phyloP scores from a whole-genome alignment of 1,140 invertebrate species.

The Charaxes varanes region DNA sequence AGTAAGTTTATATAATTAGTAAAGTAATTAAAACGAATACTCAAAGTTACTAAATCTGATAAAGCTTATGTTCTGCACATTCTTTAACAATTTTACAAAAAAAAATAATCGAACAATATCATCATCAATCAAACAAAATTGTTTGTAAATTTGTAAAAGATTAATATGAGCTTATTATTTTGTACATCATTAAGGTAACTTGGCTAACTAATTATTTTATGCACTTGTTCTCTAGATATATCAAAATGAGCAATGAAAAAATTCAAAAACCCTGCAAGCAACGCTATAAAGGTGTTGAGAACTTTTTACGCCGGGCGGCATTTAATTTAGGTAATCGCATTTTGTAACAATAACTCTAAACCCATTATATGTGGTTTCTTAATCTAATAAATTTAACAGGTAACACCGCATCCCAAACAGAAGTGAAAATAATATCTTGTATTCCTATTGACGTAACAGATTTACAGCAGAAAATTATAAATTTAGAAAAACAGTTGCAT shows the following conservation, averaged over 20 bases:
- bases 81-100: too few relatives aligned
- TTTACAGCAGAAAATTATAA: slow-evolving; percentile 51
- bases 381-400: slow-evolving; percentile 28
- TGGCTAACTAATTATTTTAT: slow-evolving; percentile 1
- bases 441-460: slow-evolving; percentile 64
- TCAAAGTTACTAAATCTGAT: too few relatives aligned
- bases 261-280: slow-evolving; percentile 24
- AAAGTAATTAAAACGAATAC: too few relatives aligned
- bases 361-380: neutral
- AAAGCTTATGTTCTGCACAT: too few relatives aligned
- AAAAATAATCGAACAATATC: too few relatives aligned
- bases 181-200: too few relatives aligned
- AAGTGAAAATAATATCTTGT: slow-evolving; percentile 66
- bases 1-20: too few relatives aligned
- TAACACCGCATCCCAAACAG: slow-evolving; percentile 58
- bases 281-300: slow-evolving; percentile 55
- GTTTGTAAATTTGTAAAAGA: too few relatives aligned
- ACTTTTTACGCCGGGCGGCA: slow-evolving; percentile 51
- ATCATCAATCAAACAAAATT: too few relatives aligned
- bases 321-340: slow-evolving; percentile 51
- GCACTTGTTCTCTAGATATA: neutral
- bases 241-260: slow-evolving; percentile 44
- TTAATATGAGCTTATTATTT: too few relatives aligned
- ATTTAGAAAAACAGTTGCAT: slow-evolving; percentile 45
- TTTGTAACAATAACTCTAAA: slow-evolving; percentile 1